Evolutionary conservation across 2,888 invertebrate genomes (phyloP).

Genomic region (Nasonovia ribisnigri): DNA sequence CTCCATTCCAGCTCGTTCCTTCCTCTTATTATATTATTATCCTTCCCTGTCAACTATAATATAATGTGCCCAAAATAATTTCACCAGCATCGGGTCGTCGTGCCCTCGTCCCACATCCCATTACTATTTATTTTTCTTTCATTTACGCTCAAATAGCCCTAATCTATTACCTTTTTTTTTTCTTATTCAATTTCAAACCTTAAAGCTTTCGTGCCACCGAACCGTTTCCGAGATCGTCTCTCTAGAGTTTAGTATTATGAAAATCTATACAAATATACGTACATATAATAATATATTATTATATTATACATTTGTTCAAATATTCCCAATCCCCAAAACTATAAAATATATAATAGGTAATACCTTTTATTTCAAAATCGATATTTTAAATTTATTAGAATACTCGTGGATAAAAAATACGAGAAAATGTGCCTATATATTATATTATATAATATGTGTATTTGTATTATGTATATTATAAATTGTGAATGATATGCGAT

Average conservation of each 20-base stretch:
- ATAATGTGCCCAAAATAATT: slow-evolving; percentile 1
- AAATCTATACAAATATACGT: background rate
- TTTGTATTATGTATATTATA: background rate
- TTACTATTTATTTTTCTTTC: slow-evolving; percentile 18
- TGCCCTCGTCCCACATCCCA: background rate
- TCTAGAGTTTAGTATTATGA: background rate
- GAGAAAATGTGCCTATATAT: background rate
- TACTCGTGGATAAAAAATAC: background rate
- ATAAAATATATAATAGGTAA: background rate
- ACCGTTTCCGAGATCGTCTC: background rate
- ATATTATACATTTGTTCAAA: background rate
- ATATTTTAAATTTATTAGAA: background rate
- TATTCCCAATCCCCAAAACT: background rate
- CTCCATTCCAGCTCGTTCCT: background rate
- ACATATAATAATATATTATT: slow-evolving; percentile 5
- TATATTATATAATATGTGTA: background rate
- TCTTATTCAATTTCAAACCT: slow-evolving; percentile 18
- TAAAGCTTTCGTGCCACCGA: background rate
- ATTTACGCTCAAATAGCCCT: background rate
- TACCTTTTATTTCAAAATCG: background rate
- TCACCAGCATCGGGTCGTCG: too few relatives aligned
- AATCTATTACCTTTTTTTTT: background rate
- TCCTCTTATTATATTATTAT: background rate
- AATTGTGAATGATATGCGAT: background rate
- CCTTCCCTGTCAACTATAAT: background rate